phyloP scores from a whole-genome alignment of 2,113 vertebrate species.

The Urocolius indicus region DNA sequence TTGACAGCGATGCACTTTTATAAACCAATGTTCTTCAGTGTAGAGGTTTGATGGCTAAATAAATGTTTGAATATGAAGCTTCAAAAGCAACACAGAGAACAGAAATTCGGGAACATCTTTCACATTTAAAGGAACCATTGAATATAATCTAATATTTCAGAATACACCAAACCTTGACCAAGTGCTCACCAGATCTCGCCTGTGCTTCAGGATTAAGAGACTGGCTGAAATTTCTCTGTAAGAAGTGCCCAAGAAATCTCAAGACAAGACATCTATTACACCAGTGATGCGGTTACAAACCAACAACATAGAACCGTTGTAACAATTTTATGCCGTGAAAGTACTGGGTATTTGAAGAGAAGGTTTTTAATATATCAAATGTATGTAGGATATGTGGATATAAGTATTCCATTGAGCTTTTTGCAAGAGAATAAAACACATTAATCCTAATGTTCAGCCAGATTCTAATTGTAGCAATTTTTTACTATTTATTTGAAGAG shows the following conservation, averaged over 20 bases:
- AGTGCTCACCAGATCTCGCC: not conserved
- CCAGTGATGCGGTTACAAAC: not conserved
- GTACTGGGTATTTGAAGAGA: not conserved
- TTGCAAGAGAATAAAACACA: not conserved
- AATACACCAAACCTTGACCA: not conserved
- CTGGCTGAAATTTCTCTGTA: not conserved
- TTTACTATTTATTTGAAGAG: not conserved
- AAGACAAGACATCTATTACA: not conserved
- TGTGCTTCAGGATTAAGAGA: not conserved
- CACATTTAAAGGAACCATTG: not conserved
- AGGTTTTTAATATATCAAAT: not conserved
- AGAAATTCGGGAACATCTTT: not conserved
- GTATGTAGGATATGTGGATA: not conserved
- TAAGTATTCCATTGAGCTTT: not conserved
- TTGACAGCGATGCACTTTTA: not conserved
- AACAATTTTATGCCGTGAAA: not conserved
- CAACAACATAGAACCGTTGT: not conserved
- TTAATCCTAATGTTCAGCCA: not conserved
- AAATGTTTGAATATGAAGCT: constrained; percentile 40
- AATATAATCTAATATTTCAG: not conserved
- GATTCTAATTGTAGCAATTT: not conserved
- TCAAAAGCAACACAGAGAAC: not conserved
- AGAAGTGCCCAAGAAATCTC: not conserved
- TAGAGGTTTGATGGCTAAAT: not conserved
- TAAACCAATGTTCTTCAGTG: constrained; percentile 13